Conservation (phyloP, 2,797 vertebrate species). For the Bradypodion ventrale region DNA sequence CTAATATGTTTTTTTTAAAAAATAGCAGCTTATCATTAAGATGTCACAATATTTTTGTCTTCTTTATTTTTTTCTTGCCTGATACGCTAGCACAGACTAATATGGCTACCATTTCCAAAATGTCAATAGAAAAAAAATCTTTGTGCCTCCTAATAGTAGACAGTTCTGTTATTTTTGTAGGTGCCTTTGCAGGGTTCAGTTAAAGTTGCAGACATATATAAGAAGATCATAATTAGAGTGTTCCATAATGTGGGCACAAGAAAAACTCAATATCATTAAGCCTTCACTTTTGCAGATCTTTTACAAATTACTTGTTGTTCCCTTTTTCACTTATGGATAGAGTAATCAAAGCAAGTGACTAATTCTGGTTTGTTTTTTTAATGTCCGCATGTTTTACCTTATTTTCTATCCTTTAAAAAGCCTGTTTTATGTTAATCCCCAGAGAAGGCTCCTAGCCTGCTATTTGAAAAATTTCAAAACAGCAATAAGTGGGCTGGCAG, state of each 20-base stretch:
- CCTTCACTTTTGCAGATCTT: no score
- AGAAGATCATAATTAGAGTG: background rate
- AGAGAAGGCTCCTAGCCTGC: background rate
- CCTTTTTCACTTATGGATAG: background rate
- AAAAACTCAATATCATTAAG: no score
- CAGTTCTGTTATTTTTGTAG: background rate
- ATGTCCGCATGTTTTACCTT: no score
- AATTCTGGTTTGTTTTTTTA: no score
- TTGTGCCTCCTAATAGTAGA: background rate
- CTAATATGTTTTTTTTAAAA: no score
- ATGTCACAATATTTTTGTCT: no score
- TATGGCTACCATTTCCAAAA: no score
- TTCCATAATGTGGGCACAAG: no score
- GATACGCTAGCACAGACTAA: no score
- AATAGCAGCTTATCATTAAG: no score
- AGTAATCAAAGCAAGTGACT: background rate
- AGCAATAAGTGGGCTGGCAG: background rate
- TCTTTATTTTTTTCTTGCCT: no score
- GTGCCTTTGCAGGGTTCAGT: background rate
- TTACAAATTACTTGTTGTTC: background rate
- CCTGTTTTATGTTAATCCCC: background rate
- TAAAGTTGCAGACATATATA: background rate
- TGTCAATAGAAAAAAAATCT: no score
- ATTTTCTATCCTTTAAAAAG: background rate
- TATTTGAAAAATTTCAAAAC: background rate